Base-by-base conservation (phyloP, 2,797 vertebrate species). In the Carapus acus region DNA sequence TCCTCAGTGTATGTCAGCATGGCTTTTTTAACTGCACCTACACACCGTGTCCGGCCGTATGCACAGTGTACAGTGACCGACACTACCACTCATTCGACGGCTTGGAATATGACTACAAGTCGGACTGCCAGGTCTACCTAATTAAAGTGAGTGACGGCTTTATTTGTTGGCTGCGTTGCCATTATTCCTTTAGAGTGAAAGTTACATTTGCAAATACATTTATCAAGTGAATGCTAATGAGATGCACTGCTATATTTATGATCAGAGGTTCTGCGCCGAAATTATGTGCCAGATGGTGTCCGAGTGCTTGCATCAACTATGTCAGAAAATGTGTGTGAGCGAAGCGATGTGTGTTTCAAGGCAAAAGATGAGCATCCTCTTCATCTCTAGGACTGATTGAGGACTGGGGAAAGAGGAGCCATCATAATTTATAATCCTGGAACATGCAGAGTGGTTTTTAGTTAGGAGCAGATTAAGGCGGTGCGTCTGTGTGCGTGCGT, bases 1-100 rank as follows among this genome's bases (percentile, higher is more conserved):
- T 58, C 70, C 60, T 52, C 73, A 98, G 96, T 71, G 83, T 93
- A 75, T 99, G 96, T 77, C 90, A 92, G 39, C 90, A 89, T 68
- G 95, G 96, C 1, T 88, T 90, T 79, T 99, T 99, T 76, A 98
- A 92, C 72, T 99, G 96, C 73, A 97, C 89, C 7, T 91, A 92
- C 69, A 91, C 90, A 39, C 94, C 95, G 0, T 99, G 96, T 74
- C 95, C 96, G 15, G 92, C 94, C 11, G 91, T 97, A 15, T 99
- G 96, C 62, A 95, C 94, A 1, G 45, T 95, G 43, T 98, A 99
- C 73, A 97, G 94, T 8, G 95, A 98, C 74, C 83, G 94, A 11
- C 96, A 98, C 76, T 97, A 97, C 76, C 91, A 96, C 65, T 95
- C 94, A 38, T 99, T 99, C 48, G 96, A 99, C 8, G 96, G 95